These are phyloP conservation scores for Cosmia trapezina DNA, from an alignment of 2,888 invertebrate genomes.

Conservation along the genomic window DNA sequence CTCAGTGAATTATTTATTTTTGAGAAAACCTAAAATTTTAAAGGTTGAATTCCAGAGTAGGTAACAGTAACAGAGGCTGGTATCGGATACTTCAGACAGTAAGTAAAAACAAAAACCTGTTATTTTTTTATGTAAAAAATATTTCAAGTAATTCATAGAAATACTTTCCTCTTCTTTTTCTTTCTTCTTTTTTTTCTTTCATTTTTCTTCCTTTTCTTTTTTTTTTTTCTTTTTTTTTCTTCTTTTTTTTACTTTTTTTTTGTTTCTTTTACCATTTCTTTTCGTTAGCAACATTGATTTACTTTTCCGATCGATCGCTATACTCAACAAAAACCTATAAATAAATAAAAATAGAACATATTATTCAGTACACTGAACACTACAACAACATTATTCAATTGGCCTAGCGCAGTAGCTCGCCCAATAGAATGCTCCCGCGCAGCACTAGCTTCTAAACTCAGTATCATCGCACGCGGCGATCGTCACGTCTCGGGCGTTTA, in stretches of 20 bases:
- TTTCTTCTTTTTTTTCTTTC: too few relatives aligned
- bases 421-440: constrained; percentile 51
- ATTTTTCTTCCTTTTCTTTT: too few relatives aligned
- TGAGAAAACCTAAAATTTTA: not conserved
- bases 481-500: constrained; percentile 55
- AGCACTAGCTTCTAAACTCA: constrained; percentile 22
- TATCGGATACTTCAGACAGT: not conserved
- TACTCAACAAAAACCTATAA: not conserved
- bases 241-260: too few relatives aligned
- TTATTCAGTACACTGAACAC: not conserved
- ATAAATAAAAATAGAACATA: not conserved
- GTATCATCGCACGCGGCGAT: constrained; percentile 41
- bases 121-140: not conserved
- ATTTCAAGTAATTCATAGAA: not conserved
- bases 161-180: too few relatives aligned
- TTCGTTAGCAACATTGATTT: not conserved
- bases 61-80: not conserved
- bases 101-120: not conserved
- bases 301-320: too few relatives aligned
- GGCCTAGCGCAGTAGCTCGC: constrained; percentile 18
- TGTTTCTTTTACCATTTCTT: too few relatives aligned
- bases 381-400: constrained; percentile 12
- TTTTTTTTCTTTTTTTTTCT: too few relatives aligned
- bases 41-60: not conserved
- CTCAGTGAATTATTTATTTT: not conserved